Evolutionary conservation across 2,888 invertebrate species (phyloP).

Genomic region (Elmis aenea): DNA sequence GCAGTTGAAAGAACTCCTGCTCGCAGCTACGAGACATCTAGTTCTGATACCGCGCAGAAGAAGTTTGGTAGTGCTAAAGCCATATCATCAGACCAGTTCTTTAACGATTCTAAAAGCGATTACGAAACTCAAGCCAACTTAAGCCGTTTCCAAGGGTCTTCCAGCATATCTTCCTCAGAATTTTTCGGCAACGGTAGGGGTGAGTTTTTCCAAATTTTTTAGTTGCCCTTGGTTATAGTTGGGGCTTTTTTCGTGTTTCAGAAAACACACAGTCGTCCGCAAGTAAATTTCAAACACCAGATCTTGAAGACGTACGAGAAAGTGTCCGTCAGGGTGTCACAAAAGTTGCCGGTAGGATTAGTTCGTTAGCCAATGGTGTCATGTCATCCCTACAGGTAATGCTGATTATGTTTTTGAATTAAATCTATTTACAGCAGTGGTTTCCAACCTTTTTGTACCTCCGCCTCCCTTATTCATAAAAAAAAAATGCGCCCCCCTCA

Average conservation of each 20-base stretch:
- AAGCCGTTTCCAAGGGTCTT: slow-evolving; percentile 84
- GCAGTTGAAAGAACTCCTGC: slow-evolving; percentile 21
- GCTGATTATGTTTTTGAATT: too few species aligned
- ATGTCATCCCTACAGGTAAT: slow-evolving; percentile 85
- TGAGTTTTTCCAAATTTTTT: slow-evolving; percentile 19
- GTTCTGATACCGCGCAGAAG: slow-evolving; percentile 78
- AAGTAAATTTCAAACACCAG: slow-evolving; percentile 57
- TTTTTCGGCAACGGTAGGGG: slow-evolving; percentile 61
- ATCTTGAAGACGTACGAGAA: slow-evolving; percentile 95
- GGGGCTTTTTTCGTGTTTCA: slow-evolving; percentile 6
- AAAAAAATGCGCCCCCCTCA: too few species aligned
- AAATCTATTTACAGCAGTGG: too few species aligned
- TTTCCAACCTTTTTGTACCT: too few species aligned
- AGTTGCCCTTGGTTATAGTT: neutral
- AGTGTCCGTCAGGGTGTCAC: slow-evolving; percentile 95
- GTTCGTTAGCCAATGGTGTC: slow-evolving; percentile 89
- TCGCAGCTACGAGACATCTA: slow-evolving; percentile 15
- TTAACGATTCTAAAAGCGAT: slow-evolving; percentile 66
- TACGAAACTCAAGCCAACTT: slow-evolving; percentile 56
- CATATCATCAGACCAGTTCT: slow-evolving; percentile 96
- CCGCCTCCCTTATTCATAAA: too few species aligned
- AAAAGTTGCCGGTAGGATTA: slow-evolving; percentile 94
- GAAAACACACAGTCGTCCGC: slow-evolving; percentile 16
- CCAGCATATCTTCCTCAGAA: slow-evolving; percentile 94
- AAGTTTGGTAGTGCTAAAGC: slow-evolving; percentile 97